Conservation (phyloP, 2,888 invertebrate genomes). For the Tryphoninae sp. region DNA sequence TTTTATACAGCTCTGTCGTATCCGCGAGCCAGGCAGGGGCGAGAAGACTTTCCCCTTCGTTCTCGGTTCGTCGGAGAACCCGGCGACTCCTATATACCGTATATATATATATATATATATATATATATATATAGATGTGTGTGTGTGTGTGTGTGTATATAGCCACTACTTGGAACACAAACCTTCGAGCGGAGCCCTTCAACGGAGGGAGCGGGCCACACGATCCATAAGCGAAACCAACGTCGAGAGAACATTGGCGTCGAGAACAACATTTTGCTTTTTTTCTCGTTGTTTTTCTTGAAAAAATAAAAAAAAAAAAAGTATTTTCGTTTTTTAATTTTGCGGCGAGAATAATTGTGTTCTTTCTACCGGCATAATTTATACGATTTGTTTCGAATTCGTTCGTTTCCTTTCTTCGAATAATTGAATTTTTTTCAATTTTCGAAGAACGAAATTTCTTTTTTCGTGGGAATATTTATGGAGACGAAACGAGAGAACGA, state of each 20-base stretch:
- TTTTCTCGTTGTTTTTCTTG: neutral
- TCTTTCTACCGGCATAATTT: neutral
- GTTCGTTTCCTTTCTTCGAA: neutral
- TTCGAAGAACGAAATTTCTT: neutral
- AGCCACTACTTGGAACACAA: slow-evolving; percentile 9
- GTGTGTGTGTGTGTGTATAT: no score
- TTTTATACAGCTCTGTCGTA: slow-evolving; percentile 18
- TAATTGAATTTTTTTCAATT: neutral
- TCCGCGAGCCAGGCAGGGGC: slow-evolving; percentile 20
- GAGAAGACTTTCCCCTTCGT: slow-evolving; percentile 35
- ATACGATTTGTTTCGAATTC: neutral
- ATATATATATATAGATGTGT: neutral
- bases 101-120: neutral
- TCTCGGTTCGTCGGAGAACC: slow-evolving; percentile 6
- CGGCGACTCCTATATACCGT: neutral
- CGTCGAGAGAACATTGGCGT: slow-evolving; percentile 50
- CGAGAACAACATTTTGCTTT: neutral
- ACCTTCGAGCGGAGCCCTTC: slow-evolving; percentile 35
- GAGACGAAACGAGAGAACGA: no score
- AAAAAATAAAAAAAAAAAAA: neutral
- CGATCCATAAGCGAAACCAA: slow-evolving; percentile 22
- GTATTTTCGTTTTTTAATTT: neutral
- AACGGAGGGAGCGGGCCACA: neutral
- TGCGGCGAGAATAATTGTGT: neutral
- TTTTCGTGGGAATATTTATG: no score